A percentile compares a stretch with the other conserved stretches of the same genome.
Evolutionary conservation across 37 sponge, comb jelly and placozoan genomes (phyloP).

Genomic region (Spongilla lacustris): DNA sequence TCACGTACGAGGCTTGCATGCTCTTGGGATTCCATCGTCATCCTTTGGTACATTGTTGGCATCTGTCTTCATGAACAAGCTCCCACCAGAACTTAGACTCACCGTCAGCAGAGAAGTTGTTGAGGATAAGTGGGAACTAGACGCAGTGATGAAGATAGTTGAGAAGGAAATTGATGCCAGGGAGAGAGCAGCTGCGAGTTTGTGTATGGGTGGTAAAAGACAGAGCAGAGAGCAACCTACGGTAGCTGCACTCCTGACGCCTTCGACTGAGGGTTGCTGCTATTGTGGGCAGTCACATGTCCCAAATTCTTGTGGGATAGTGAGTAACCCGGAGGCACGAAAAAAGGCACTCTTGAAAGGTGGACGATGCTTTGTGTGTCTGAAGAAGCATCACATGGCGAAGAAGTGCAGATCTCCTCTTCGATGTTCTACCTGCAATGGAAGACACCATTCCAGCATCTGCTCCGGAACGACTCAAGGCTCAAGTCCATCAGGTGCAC

Average conservation of each 20-base stretch:
- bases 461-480: too few relatives aligned
- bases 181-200: constrained; percentile 28
- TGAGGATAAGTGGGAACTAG: constrained; percentile 23
- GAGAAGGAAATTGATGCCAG: constrained; percentile 23
- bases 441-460: too few relatives aligned
- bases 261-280: background rate
- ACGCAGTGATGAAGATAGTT: constrained; percentile 18
- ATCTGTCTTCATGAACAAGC: constrained; percentile 18
- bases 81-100: constrained; percentile 16
- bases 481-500: too few relatives aligned
- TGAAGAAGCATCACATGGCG: background rate
- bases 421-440: too few relatives aligned
- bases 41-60: constrained; percentile 32
- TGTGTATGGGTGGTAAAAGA: too few relatives aligned
- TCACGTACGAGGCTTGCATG: constrained; percentile 19
- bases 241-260: background rate
- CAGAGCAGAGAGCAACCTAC: too few relatives aligned
- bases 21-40: constrained; percentile 14
- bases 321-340: constrained; percentile 5
- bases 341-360: constrained; percentile 6
- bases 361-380: constrained; percentile 25
- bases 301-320: constrained; percentile 5
- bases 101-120: constrained; percentile 23
- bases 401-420: background rate
- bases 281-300: constrained; percentile 18